A percentile compares a stretch with the other conserved stretches of the same genome.
Conservation (phyloP, 2,888 invertebrate species). For the Spilarctia lutea region DNA sequence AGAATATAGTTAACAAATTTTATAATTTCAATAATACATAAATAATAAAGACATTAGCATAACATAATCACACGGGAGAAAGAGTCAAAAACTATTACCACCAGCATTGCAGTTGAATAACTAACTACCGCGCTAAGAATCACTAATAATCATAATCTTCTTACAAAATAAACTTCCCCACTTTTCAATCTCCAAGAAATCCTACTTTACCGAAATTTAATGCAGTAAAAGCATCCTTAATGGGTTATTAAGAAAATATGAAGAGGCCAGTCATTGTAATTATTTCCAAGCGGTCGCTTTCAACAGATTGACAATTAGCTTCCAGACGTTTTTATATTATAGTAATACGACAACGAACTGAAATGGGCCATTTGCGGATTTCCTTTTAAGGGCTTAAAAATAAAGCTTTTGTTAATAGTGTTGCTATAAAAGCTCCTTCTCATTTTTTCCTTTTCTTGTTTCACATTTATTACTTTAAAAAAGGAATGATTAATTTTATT, state of each 20-base stretch:
- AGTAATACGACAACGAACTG: conserved; percentile 37
- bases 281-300: conserved; percentile 52
- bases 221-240: conserved; percentile 21
- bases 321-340: conserved; percentile 34
- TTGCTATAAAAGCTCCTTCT: neutral
- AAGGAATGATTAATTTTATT: no score
- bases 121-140: no score
- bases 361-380: conserved; percentile 14
- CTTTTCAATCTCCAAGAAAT: neutral
- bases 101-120: no score
- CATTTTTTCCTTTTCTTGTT: no score
- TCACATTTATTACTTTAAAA: no score
- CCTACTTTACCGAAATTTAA: neutral
- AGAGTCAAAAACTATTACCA: no score
- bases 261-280: conserved; percentile 59
- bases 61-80: no score
- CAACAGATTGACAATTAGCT: conserved; percentile 51
- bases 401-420: neutral
- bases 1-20: no score
- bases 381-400: conserved; percentile 7
- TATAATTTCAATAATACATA: no score
- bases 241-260: conserved; percentile 46
- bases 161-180: neutral
- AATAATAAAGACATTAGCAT: no score
- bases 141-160: neutral